These are phyloP conservation scores for Metaphire vulgaris DNA, from an alignment of 1,140 invertebrate species.

Conservation along the genomic window DNA sequence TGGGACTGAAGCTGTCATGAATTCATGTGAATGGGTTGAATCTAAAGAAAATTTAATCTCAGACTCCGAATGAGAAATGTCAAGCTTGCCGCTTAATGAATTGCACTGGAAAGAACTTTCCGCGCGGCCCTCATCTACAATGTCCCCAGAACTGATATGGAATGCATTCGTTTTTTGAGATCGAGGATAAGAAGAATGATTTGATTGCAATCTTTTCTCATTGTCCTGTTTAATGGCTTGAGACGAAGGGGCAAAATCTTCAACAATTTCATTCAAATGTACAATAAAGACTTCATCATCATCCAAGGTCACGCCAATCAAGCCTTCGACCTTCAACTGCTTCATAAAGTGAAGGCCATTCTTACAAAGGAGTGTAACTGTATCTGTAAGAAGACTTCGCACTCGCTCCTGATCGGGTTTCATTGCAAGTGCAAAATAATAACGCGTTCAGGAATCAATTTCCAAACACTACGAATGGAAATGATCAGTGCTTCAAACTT, in stretches of 20 bases:
- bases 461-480: no score
- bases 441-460: no score
- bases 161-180: no score
- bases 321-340: constrained; percentile 23
- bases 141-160: no score
- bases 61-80: background rate
- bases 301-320: constrained; percentile 27
- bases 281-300: constrained; percentile 28
- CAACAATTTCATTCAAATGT: constrained; percentile 24
- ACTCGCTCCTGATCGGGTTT: constrained; percentile 27
- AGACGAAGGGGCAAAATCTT: no score
- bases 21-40: background rate
- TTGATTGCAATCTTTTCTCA: no score
- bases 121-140: no score
- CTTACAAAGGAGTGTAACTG: constrained; percentile 25
- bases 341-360: constrained; percentile 21
- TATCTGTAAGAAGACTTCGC: constrained; percentile 23
- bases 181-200: no score
- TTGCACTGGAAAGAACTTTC: no score
- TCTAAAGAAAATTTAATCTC: background rate
- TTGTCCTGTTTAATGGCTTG: no score
- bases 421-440: no score
- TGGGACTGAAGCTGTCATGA: background rate
- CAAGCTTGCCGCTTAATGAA: background rate
- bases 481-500: no score